Evolutionary conservation across 35 echinoderm and acorn worm genomes (phyloP).

Genomic region (Amphiura filiformis): DNA sequence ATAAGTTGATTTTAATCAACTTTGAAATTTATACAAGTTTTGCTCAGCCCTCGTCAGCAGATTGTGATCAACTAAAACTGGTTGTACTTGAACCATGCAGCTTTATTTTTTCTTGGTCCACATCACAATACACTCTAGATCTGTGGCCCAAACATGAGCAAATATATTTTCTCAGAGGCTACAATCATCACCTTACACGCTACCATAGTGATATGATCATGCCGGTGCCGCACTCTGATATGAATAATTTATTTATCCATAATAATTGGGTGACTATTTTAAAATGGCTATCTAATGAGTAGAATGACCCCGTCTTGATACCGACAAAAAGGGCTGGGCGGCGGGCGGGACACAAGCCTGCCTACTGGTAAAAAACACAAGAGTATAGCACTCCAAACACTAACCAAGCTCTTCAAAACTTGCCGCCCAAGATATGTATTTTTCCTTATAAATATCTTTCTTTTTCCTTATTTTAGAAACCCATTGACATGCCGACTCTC

Average conservation of each 20-base stretch:
- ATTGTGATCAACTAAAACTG: too few relatives aligned
- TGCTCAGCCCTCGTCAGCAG: too few relatives aligned
- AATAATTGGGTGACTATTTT: not conserved
- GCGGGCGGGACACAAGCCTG: not conserved
- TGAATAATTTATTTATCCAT: not conserved
- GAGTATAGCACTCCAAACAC: not conserved
- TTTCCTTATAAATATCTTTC: not conserved
- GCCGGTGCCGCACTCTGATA: not conserved
- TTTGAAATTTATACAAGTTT: too few relatives aligned
- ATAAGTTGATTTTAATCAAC: too few relatives aligned
- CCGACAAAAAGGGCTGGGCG: not conserved
- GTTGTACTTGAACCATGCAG: too few relatives aligned
- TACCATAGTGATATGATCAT: conserved; percentile 8
- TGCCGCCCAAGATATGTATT: not conserved
- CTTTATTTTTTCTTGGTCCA: too few relatives aligned
- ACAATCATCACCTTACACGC: not conserved
- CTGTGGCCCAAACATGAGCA: too few relatives aligned
- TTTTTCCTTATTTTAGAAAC: not conserved
- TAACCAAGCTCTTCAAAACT: not conserved
- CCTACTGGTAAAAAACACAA: not conserved
- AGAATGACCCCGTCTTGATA: not conserved
- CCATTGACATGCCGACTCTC: conserved; percentile 6
- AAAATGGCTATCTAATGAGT: not conserved
- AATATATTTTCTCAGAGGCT: too few relatives aligned
- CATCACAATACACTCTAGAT: too few relatives aligned